These are phyloP conservation scores for Bibio marci DNA, from an alignment of 2,888 invertebrate species.

Conservation along the genomic window DNA sequence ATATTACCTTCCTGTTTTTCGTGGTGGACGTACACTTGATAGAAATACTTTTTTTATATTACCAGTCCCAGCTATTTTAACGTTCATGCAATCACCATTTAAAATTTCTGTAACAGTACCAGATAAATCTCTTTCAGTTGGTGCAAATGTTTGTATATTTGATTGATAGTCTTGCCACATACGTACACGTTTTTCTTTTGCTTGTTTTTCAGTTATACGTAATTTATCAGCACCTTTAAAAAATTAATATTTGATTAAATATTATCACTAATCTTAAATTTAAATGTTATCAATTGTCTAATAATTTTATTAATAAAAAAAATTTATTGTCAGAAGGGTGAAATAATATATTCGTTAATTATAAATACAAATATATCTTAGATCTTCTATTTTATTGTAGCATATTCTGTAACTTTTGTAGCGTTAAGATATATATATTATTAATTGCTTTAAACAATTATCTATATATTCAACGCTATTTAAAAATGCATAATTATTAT, in stretches of 20 bases:
- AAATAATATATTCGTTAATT: slow-evolving; percentile 19
- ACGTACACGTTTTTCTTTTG: slow-evolving; percentile 71
- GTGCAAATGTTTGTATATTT: slow-evolving; percentile 48
- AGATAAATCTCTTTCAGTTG: slow-evolving; percentile 64
- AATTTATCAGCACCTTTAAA: slow-evolving; percentile 56
- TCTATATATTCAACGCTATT: too few relatives aligned
- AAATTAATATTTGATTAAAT: neutral
- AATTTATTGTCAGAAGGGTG: slow-evolving; percentile 23
- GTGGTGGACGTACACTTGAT: slow-evolving; percentile 87
- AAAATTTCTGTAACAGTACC: slow-evolving; percentile 80
- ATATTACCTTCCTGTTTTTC: slow-evolving; percentile 37
- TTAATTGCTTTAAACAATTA: too few relatives aligned
- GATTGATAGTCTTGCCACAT: slow-evolving; percentile 88
- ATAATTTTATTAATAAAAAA: neutral
- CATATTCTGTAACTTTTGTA: too few relatives aligned
- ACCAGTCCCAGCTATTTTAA: slow-evolving; percentile 57
- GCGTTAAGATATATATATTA: too few relatives aligned
- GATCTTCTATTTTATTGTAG: slow-evolving; percentile 12
- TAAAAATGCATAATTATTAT: too few relatives aligned
- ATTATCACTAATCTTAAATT: neutral
- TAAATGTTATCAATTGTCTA: neutral
- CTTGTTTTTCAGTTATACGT: slow-evolving; percentile 66
- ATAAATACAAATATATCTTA: slow-evolving; percentile 21
- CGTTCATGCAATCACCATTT: slow-evolving; percentile 83
- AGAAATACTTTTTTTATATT: slow-evolving; percentile 82